phyloP scores from a whole-genome alignment of 2,113 vertebrate genomes.

The Lichenostomus cassidix region DNA sequence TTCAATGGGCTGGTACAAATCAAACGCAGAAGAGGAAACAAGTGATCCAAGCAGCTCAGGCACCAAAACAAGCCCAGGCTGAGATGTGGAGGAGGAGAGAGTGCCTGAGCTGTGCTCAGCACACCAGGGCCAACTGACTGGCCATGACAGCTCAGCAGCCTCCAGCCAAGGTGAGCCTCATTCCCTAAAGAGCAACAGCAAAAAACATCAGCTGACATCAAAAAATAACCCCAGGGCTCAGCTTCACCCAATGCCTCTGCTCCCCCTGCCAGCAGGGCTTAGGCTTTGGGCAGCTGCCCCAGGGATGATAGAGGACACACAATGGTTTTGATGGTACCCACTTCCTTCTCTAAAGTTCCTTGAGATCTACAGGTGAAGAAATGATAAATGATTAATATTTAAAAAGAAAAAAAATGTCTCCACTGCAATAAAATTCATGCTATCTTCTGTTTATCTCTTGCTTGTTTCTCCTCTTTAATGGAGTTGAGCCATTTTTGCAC shows the following conservation, averaged over 20 bases:
- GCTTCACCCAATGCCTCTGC: neutral
- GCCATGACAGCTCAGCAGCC: neutral
- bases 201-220: neutral
- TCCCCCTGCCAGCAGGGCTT: neutral
- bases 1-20: neutral
- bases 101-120: neutral
- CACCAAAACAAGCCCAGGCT: neutral
- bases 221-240: neutral
- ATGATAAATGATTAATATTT: neutral
- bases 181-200: neutral
- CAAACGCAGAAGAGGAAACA: neutral
- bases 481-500: neutral
- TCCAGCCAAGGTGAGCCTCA: neutral
- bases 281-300: neutral
- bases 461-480: neutral
- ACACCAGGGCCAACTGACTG: fast-evolving
- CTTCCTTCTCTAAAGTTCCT: neutral
- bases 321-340: fast-evolving
- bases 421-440: neutral
- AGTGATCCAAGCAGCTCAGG: neutral
- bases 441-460: neutral
- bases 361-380: neutral
- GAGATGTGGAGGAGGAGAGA: neutral
- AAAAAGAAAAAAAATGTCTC: neutral
- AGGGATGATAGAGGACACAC: neutral